Conservation (phyloP, 1,140 invertebrate genomes). For the Holotrichia oblita region DNA sequence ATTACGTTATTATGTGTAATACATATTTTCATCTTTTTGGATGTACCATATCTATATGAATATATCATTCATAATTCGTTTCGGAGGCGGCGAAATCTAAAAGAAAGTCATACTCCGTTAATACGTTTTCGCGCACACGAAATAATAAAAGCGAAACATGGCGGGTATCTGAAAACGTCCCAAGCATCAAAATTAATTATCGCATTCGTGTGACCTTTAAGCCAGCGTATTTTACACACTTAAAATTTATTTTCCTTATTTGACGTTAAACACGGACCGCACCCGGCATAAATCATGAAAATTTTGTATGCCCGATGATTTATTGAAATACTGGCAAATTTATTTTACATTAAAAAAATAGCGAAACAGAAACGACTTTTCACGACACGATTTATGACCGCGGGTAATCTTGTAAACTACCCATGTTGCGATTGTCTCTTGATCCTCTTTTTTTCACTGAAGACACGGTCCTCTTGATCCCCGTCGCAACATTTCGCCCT, state of each 20-base stretch:
- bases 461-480: background rate
- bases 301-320: constrained; percentile 26
- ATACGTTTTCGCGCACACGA: background rate
- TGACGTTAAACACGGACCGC: constrained; percentile 32
- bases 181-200: constrained; percentile 24
- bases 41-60: background rate
- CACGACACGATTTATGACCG: constrained; percentile 5
- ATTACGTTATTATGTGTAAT: no score
- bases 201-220: constrained; percentile 17
- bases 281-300: constrained; percentile 23
- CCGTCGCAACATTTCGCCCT: background rate
- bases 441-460: background rate
- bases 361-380: constrained; percentile 11
- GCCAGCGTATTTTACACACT: constrained; percentile 25
- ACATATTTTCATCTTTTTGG: no score
- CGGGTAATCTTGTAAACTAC: constrained; percentile 31
- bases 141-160: constrained; percentile 25
- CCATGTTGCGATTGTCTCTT: background rate
- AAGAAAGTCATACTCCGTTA: background rate
- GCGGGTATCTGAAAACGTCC: background rate
- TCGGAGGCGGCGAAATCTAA: constrained; percentile 5
- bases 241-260: constrained; percentile 40
- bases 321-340: constrained; percentile 32
- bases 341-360: constrained; percentile 40
- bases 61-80: background rate